Evolutionary conservation across 2,113 vertebrate genomes (phyloP), one percentile per base, ranked within the genome.

Genomic region (Chrysochloris asiatica): DNA sequence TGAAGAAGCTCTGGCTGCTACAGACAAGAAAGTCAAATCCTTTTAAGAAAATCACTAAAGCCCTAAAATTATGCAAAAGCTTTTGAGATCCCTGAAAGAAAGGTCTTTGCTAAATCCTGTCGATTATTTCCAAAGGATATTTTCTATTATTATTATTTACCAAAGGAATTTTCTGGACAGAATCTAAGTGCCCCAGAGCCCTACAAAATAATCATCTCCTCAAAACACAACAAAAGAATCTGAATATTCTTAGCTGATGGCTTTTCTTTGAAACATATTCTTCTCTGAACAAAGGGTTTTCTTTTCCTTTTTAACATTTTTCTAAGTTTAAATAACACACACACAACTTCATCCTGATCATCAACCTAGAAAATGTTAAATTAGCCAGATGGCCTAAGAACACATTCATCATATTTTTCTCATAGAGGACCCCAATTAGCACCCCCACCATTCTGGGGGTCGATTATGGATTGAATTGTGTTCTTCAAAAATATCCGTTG

Each of bases 111-210:
- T 92, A 95, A 97, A 96, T 94, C 94, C 93, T 86, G 83, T 54
- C 93, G 88, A 94, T 96, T 94, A 95, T 96, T 95, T 94, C 95
- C 91, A 91, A 92, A 95, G 96, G 95, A 95, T 95, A 96, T 91
- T 95, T 94, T 92, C 95, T 96, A 95, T 96, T 97, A 96, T 96
- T 94, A 95, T 95, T 96, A 95, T 96, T 96, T 95, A 95, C 95
- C 89, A 56, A 92, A 96, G 72, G 93, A 96, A 95, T 97, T 98
- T n/a, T 96, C 93, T 96, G 76, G 91, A 71, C 93, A 95, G 86
- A 92, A 82, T 95, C 96, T 91, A 96, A 95, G 90, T 89, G 93
- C 89, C 91, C 95, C 80, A 94, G 94, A 95, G 87, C 87, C n/a
- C 96, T 95, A 94, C 72, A 86, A 95, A 96, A 92, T 76, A 94